Percentiles rank a stretch among this genome's conserved stretches.
phyloP scores from a whole-genome alignment of 2,797 vertebrate genomes.

The Mormyrus proboscirostris region DNA sequence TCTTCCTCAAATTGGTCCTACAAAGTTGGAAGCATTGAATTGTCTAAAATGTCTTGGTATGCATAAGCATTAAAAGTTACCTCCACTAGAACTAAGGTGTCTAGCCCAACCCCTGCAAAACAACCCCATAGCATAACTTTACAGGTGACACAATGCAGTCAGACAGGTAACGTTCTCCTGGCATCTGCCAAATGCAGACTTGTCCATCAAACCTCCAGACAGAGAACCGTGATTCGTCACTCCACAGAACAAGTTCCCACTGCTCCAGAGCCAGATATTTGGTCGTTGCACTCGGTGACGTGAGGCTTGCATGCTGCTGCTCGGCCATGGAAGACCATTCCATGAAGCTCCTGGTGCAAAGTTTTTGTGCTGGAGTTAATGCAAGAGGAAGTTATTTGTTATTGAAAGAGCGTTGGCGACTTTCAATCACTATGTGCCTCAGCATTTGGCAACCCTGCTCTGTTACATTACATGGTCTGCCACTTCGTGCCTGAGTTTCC shows the following conservation, averaged over 20 bases:
- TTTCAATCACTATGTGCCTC: background rate
- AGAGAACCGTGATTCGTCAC: background rate
- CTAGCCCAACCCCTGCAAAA: background rate
- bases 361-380: background rate
- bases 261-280: background rate
- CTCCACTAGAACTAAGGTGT: background rate
- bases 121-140: background rate
- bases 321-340: background rate
- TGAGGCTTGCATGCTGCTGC: background rate
- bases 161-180: background rate
- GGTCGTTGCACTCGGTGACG: background rate
- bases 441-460: background rate
- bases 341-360: background rate
- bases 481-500: no score
- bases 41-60: background rate
- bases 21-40: background rate
- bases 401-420: background rate
- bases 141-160: background rate
- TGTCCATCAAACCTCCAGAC: background rate
- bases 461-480: background rate
- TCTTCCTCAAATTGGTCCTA: background rate
- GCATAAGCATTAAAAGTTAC: background rate
- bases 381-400: background rate
- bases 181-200: background rate
- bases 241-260: background rate